Evolutionary conservation across 2,113 vertebrate genomes (phyloP).

Genomic region (Zapus hudsonius): DNA sequence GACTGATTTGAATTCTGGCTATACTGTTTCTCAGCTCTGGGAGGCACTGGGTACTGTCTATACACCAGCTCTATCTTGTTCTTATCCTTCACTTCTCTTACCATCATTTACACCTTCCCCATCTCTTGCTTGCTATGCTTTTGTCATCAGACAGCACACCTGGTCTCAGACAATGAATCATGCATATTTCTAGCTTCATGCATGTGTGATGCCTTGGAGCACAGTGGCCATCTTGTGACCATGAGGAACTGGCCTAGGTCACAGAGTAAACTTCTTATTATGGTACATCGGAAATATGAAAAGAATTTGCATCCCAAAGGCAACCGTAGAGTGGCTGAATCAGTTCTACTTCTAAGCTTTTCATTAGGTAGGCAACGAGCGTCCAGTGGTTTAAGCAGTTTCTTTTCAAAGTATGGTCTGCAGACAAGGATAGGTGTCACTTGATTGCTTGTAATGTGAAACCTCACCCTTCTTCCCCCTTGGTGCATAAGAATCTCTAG

Average conservation of each 20-base stretch:
- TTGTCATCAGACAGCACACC: neutral
- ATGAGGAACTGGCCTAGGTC: slow-evolving; percentile 27
- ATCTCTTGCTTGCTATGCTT: slow-evolving; percentile 7
- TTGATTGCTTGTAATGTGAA: slow-evolving; percentile 23
- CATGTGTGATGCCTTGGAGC: neutral
- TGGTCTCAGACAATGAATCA: neutral
- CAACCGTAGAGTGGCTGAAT: slow-evolving; percentile 20
- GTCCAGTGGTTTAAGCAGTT: slow-evolving; percentile 17
- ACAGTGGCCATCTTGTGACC: neutral
- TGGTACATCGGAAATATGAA: slow-evolving; percentile 5
- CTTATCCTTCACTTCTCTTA: neutral
- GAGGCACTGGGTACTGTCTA: neutral
- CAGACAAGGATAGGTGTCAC: neutral
- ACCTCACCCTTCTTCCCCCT: neutral
- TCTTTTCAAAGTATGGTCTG: slow-evolving; percentile 19
- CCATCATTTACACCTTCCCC: neutral
- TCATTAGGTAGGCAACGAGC: slow-evolving; percentile 26
- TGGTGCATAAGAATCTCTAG: slow-evolving; percentile 29
- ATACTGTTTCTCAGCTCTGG: neutral
- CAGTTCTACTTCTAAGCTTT: slow-evolving; percentile 5
- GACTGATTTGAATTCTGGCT: neutral
- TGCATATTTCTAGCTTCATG: neutral
- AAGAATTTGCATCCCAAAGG: slow-evolving; percentile 6
- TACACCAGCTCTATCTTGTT: neutral
- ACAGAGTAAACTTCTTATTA: slow-evolving; percentile 22